A percentile compares a stretch with the other conserved stretches of the same genome.
Conservation (phyloP, 2,113 vertebrate species). For the Myiozetetes cayanensis region DNA sequence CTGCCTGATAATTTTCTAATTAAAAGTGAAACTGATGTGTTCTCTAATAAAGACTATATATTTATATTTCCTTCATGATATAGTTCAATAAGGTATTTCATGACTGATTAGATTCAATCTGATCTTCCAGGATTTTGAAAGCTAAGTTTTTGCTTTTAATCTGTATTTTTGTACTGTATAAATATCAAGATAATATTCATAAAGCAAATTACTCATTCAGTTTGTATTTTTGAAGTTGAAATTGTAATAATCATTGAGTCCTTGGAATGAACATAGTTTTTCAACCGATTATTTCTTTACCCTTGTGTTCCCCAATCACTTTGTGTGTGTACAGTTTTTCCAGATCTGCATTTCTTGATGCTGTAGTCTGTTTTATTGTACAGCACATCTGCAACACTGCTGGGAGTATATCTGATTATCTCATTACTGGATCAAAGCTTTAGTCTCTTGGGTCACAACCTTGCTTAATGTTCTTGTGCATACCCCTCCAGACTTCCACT, state of each 20-base stretch:
- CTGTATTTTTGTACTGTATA: slow-evolving; percentile 1
- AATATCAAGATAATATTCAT: slow-evolving; percentile 37
- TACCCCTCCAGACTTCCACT: background rate
- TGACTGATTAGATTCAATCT: slow-evolving; percentile 3
- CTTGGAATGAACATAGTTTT: slow-evolving; percentile 12
- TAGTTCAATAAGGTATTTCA: background rate
- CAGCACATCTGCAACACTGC: background rate
- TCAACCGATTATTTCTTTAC: background rate
- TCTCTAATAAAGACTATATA: background rate
- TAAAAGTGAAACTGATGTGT: background rate
- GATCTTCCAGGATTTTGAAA: slow-evolving; percentile 31
- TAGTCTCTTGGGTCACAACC: slow-evolving; percentile 16
- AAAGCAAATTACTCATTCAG: slow-evolving; percentile 24
- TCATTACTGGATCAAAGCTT: slow-evolving; percentile 11
- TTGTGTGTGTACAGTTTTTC: background rate
- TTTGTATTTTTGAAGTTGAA: background rate
- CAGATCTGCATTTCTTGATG: background rate
- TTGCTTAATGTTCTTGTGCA: background rate
- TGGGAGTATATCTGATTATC: background rate
- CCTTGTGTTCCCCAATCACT: background rate
- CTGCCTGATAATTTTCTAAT: background rate
- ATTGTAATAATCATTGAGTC: slow-evolving; percentile 25
- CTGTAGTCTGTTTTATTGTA: background rate
- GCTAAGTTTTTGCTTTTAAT: slow-evolving; percentile 7
- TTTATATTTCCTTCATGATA: background rate